A percentile compares a stretch with the other conserved stretches of the same genome.
Evolutionary conservation across 1,140 invertebrate genomes (phyloP).

Genomic region (Mactra quadrangularis): DNA sequence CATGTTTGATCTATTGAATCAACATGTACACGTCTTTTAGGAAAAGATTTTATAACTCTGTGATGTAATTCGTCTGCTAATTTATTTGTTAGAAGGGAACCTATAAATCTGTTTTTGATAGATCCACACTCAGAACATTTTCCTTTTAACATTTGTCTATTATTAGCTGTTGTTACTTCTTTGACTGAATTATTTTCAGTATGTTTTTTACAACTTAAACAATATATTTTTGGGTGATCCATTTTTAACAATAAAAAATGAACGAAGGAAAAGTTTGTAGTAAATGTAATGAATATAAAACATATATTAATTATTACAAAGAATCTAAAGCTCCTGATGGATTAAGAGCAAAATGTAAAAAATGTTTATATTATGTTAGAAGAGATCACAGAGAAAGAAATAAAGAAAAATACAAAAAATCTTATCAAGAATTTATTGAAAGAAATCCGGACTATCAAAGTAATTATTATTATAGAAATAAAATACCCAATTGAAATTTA

Average conservation of each 20-base stretch:
- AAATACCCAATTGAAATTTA: constrained; percentile 40
- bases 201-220: no score
- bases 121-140: no score
- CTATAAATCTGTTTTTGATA: no score
- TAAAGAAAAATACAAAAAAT: constrained; percentile 24
- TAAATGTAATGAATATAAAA: constrained; percentile 56
- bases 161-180: no score
- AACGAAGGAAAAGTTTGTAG: constrained; percentile 41
- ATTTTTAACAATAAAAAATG: constrained; percentile 31
- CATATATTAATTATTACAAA: constrained; percentile 51
- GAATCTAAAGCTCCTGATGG: constrained; percentile 19
- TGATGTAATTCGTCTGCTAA: no score
- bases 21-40: no score
- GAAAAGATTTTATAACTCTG: no score
- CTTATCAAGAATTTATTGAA: constrained; percentile 54
- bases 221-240: constrained; percentile 4
- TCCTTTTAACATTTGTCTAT: no score
- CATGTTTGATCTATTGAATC: no score
- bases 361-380: constrained; percentile 26
- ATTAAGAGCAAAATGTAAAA: constrained; percentile 41
- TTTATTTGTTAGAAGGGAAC: no score
- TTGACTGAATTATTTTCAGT: no score
- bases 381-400: constrained; percentile 19
- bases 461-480: no score
- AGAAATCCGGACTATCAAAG: constrained; percentile 50